Evolutionary conservation across 2,113 vertebrate genomes (phyloP).

Genomic region (Indicator indicator): DNA sequence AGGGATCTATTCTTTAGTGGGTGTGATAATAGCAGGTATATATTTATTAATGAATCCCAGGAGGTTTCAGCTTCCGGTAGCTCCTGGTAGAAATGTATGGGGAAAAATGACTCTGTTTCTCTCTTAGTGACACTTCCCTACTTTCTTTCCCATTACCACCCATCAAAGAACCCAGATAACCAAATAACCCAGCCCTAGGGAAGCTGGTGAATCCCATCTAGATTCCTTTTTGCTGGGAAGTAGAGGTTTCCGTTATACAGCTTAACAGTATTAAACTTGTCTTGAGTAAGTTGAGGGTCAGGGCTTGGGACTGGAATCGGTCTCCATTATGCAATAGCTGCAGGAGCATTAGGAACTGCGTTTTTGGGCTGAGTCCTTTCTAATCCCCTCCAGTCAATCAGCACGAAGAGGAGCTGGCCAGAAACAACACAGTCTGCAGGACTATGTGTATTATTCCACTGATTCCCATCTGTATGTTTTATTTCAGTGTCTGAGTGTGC

Average conservation of each 20-base stretch:
- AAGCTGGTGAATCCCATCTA: not conserved
- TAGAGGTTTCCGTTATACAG: not conserved
- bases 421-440: not conserved
- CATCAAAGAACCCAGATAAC: not conserved
- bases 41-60: not conserved
- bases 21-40: not conserved
- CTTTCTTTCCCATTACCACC: not conserved
- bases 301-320: not conserved
- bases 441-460: not conserved
- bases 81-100: not conserved
- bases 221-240: not conserved
- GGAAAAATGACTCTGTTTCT: not conserved
- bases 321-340: constrained; percentile 44
- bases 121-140: not conserved
- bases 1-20: not conserved
- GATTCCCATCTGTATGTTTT: not conserved
- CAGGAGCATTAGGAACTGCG: constrained; percentile 26
- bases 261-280: constrained; percentile 34
- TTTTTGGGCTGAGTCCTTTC: constrained; percentile 34
- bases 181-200: not conserved
- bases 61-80: not conserved
- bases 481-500: not conserved
- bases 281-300: constrained; percentile 42
- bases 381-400: constrained; percentile 53
- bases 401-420: not conserved